Evolutionary conservation across 2,797 vertebrate genomes (phyloP), one percentile per base, ranked within the genome.

Genomic region (Acipenser oxyrinchus): DNA sequence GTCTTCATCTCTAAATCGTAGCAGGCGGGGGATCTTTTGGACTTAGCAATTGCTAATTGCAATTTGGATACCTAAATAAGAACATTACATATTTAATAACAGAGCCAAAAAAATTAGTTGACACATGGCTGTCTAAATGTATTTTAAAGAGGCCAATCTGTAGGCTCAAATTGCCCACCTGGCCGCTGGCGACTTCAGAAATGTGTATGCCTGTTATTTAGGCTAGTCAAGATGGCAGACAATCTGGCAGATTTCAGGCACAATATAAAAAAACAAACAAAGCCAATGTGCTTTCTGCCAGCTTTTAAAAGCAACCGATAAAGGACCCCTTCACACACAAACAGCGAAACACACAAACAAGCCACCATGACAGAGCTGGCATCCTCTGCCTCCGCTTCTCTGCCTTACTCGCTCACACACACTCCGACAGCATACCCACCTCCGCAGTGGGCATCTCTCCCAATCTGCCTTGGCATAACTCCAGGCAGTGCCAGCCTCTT

Each of bases 401-500:
- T 18, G 15, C 48, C 60, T 62, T 62, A 9, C 7, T 6, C 7
- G 12, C 7, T 6, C 7, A 48, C 60, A 15, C 18, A 8, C 3
- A 48, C 15, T 8, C 60, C 7, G 18, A 23, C 60, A 62, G 63
- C 71, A 55, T 72, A 73, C 67, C 74, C 69, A 81, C 79, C 78
- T 79, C 80, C 77, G 76, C 72, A 78, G 77, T 79, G 82, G 76
- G 81, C 83, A 83, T 82, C 79, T 83, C 82, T 87, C 84, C 84
- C 75, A 78, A 79, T 76, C 78, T 80, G 81, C 65, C 72, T 78
- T 89, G 87, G 88, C 87, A 74, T 65, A 63, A 70, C 73, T 87
- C 87, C 88, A 89, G 78, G 71, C 73, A 53, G 82, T 85, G 79
- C 86, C 87, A 87, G 83, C 79, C 84, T 83, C 77, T 76, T 74